These are phyloP conservation scores for Heterocephalus glaber DNA, from an alignment of 2,113 vertebrate species.

Conservation along the genomic window DNA sequence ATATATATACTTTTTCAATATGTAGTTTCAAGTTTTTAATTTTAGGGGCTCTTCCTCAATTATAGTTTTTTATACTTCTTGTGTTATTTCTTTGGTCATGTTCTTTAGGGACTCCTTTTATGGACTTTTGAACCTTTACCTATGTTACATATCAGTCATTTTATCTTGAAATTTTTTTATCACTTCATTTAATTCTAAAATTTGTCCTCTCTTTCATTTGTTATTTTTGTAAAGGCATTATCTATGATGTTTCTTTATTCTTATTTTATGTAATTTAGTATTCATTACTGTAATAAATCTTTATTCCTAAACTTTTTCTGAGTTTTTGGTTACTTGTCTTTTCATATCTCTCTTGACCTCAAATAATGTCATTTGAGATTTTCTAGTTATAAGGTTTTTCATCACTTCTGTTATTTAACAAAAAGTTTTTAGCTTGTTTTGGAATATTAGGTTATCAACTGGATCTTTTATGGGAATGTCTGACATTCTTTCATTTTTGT, in stretches of 20 bases:
- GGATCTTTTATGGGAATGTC: neutral
- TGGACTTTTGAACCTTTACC: constrained; percentile 17
- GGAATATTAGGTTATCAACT: neutral
- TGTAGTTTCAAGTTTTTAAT: constrained; percentile 28
- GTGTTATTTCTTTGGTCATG: constrained; percentile 23
- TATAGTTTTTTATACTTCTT: neutral
- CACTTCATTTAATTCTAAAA: neutral
- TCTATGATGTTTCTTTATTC: neutral
- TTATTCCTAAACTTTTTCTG: constrained; percentile 4
- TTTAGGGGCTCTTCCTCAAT: neutral
- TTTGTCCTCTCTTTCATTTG: neutral
- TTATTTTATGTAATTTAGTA: constrained; percentile 33
- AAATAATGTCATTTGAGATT: constrained; percentile 9
- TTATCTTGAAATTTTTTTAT: constrained; percentile 22
- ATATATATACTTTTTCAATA: neutral
- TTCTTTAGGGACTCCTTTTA: neutral
- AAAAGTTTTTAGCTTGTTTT: constrained; percentile 14
- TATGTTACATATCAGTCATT: neutral
- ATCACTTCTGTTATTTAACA: neutral
- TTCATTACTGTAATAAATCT: constrained; percentile 20
- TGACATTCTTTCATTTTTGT: neutral
- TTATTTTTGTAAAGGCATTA: neutral
- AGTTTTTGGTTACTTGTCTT: constrained; percentile 8
- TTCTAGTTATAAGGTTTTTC: constrained; percentile 11
- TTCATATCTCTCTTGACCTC: neutral